These are phyloP conservation scores for Euzophera pinguis DNA, from an alignment of 2,888 invertebrate genomes.

Conservation along the genomic window DNA sequence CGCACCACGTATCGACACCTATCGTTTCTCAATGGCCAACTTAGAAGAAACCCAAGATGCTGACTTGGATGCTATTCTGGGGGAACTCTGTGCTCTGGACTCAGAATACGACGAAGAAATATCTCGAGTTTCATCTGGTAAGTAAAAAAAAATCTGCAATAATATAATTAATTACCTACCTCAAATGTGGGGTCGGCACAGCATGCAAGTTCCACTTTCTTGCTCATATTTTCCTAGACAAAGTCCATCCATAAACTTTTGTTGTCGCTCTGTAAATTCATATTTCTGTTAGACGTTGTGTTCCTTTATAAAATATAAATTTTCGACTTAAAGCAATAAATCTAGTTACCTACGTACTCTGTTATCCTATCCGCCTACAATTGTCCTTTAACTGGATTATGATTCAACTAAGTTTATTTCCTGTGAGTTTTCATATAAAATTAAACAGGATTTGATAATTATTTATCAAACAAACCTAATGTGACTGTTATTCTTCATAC, in stretches of 20 bases:
- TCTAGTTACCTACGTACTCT: too few relatives aligned
- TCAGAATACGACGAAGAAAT: conserved; percentile 81
- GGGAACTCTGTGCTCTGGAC: conserved; percentile 96
- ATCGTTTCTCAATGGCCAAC: conserved; percentile 97
- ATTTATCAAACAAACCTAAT: background rate
- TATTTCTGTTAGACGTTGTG: too few relatives aligned
- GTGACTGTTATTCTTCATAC: too few relatives aligned
- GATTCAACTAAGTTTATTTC: background rate
- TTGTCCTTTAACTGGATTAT: background rate
- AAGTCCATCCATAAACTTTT: too few relatives aligned
- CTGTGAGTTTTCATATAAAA: background rate
- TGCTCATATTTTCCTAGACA: too few relatives aligned
- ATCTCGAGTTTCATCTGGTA: conserved; percentile 66
- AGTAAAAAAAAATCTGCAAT: too few relatives aligned
- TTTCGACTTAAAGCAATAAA: too few relatives aligned
- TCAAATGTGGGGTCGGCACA: too few relatives aligned
- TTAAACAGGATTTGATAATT: background rate
- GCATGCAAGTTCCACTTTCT: too few relatives aligned
- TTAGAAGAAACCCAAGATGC: conserved; percentile 97
- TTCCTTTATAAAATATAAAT: too few relatives aligned
- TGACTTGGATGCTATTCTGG: conserved; percentile 97
- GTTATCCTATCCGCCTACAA: background rate
- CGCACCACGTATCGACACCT: conserved; percentile 92
- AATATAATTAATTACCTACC: too few relatives aligned
- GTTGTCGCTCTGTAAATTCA: too few relatives aligned